Base-by-base conservation (phyloP, 2,888 invertebrate species). In the Beris chalybata region DNA sequence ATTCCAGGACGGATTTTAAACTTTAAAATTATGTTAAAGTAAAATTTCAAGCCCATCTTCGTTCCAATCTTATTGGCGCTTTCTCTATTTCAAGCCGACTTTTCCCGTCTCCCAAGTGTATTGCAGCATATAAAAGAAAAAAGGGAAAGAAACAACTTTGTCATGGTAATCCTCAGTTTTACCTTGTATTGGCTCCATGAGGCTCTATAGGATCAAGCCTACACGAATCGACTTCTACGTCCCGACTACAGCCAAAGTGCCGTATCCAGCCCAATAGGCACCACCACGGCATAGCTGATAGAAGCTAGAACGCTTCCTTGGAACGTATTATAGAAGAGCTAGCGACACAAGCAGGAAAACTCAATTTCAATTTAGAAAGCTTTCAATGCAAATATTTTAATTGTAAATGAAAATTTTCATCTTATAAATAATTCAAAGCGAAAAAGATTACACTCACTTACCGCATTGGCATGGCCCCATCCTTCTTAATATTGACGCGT, bases 321-420 rank as follows among this genome's bases (percentile, higher is more conserved):
- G 30, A 31, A 5, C 1, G n/a, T 30, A n/a, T n/a, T n/a, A n/a
- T n/a, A 31, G 31, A 30, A 4, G 53, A 31, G 53, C 4, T 50
- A 5, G 11, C 29, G 9, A 22, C 15, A 30, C 31, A 29, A 6
- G 12, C 6, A 30, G 31, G 30, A 30, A 30, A 53, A 53, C 55
- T 56, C 43, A 4, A 56, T 58, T 30, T 45, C 57, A 58, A 58
- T 58, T 45, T 47, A 6, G 45, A 11, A 58, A 45, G 57, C 29
- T 47, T 58, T 58, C 47, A 29, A 58, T n/a, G 57, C 11, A 45
- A 47, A 58, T 45, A 58, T 58, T 58, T 58, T 58, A 58, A 58
- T 58, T 58, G 57, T 58, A 58, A 58, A 58, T 58, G 45, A 58
- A 45, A 29, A 45, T 45, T 45, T 32, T 44, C 57, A 58, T 55